phyloP scores from a whole-genome alignment of 2,888 invertebrate genomes.

The Keiferia lycopersicella region DNA sequence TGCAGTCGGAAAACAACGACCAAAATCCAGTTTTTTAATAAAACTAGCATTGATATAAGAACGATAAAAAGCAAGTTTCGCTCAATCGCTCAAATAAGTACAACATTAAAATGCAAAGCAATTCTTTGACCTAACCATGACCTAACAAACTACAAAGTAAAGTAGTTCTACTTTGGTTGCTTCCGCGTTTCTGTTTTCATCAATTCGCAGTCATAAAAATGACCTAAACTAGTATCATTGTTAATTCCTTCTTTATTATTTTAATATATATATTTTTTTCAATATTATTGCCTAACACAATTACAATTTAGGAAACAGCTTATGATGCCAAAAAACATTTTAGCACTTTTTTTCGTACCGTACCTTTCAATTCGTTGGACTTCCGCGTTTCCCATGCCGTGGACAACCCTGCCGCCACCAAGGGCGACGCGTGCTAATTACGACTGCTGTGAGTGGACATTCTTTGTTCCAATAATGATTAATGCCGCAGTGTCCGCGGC shows the following conservation, averaged over 20 bases:
- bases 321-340: not conserved
- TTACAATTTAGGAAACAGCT: too few species aligned
- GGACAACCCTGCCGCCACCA: conserved; percentile 45
- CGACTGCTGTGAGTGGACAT: conserved; percentile 80
- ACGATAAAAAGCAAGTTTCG: not conserved
- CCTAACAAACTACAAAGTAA: conserved; percentile 11
- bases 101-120: conserved; percentile 9
- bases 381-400: not conserved
- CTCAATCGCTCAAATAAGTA: not conserved
- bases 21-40: not conserved
- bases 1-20: not conserved
- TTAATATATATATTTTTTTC: too few species aligned
- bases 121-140: conserved; percentile 19
- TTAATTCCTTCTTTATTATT: too few species aligned
- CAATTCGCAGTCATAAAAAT: not conserved
- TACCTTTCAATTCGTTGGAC: not conserved
- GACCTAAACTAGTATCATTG: not conserved
- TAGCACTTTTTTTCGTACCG: too few species aligned
- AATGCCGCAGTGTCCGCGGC: conserved; percentile 62
- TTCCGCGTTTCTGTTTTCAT: not conserved
- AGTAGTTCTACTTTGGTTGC: not conserved
- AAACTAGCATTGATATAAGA: not conserved
- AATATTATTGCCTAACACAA: too few species aligned
- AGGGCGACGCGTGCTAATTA: conserved; percentile 75
- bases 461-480: conserved; percentile 80